Base-by-base conservation (phyloP, 2,888 invertebrate genomes). In the Drosophila subsilvestris region DNA sequence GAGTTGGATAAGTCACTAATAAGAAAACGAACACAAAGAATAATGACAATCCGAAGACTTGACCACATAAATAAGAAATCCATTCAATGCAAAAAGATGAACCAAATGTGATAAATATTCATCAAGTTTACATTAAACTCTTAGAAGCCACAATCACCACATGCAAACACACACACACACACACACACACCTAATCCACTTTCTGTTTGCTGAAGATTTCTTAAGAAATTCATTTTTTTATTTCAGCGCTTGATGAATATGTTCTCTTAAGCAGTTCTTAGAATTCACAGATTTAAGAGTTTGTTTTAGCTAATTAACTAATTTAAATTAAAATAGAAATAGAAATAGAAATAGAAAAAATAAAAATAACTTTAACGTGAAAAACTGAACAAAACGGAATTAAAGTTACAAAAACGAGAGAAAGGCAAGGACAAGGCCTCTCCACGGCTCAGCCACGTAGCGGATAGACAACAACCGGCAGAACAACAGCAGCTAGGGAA, bases 401-500 rank as follows among this genome's bases (percentile, higher is more conserved):
- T n/a, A 37, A 37, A n/a, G 37, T 27, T 9, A 27, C 8, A 2
- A 27, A 27, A 27, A 9, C 42, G 25, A 25, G 6, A 25, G 25
- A 25, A 25, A 25, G n/a, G 37, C 37, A 20, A 54, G 53, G 53
- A 47, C 45, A 10, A 29, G 37, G 32, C 5, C 5, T 4, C 12
- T 32, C 4, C 32, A 32, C 5, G 32, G 32, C 9, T 9, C 29
- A 12, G 12, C 32, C 32, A 32, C 12, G 32, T 32, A 32, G 32
- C 12, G 44, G 27, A 14, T 27, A 18, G 22, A 29, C 43, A 63
- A 71, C 44, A 37, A 27, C 25, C 25, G 25, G 25, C 18, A 51
- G 69, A 20, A 18, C 37, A 22, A 17, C 58, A 69, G 29, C 18
- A 55, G 42, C 71, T 58, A 54, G 53, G 27, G 53, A 43, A 20